Evolutionary conservation across 1,140 invertebrate genomes (phyloP), one percentile per base, ranked within the genome.

Genomic region (Drosophila gunungcola): DNA sequence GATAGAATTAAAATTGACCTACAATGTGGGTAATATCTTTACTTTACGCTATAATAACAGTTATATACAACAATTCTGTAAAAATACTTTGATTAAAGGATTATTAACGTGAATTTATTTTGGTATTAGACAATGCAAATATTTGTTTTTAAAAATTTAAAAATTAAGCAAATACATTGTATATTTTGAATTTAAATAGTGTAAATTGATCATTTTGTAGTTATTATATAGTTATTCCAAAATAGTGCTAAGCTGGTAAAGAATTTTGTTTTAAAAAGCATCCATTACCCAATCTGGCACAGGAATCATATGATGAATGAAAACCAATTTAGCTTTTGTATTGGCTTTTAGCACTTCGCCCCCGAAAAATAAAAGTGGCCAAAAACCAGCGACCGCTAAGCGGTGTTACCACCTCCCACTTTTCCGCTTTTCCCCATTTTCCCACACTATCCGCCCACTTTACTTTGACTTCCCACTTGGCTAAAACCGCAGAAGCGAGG

Each of bases 401-500:
- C 65, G 49, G 32, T 10, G 39, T 34, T 41, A 10, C 58, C 53
- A 55, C 53, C 16, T 34, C 39, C 39, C 55, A 56, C 61, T 61
- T 60, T 60, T 43, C n/a, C 25, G 11, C 11, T 7, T 54, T 48
- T 34, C 25, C 21, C 56, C 32, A 48, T 21, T 38, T 64, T 60
- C 54, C 54, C 60, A 51, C 36, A 67, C 56, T 53, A 13, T 41
- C n/a, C 34, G 27, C 52, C 21, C 36, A 11, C 64, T 48, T 16
- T 21, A 29, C 49, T 46, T 13, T 63, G 38, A 42, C 39, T 39
- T 32, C 25, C 69, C 58, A 58, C 69, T 58, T 74, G 64, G 56
- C 41, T 52, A 49, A 72, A 60, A 58, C 58, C 52, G 53, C 78
- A 68, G 67, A 45, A 54, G 53, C 68, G 34, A 68, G 67, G 48